Evolutionary conservation across 1,140 invertebrate species (phyloP).

Genomic region (Plutomurus gul): DNA sequence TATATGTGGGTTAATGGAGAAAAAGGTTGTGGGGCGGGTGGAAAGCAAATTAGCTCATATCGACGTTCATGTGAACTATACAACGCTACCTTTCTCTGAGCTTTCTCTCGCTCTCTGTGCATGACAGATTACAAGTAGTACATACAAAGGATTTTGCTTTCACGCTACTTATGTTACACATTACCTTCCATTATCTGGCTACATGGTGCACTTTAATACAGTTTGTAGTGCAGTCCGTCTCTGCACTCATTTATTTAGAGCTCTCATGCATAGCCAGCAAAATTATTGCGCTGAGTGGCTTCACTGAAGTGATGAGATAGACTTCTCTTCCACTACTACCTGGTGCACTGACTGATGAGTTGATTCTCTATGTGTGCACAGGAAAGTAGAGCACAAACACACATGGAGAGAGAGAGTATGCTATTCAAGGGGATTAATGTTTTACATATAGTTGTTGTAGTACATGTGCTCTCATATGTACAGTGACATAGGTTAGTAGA

Average conservation of each 20-base stretch:
- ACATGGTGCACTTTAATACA: not conserved
- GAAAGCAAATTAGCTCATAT: slow-evolving; percentile 17
- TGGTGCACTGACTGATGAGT: not conserved
- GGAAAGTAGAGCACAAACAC: not conserved
- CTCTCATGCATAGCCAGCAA: not conserved
- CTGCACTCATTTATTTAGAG: not conserved
- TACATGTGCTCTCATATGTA: too few species aligned
- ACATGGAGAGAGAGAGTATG: too few species aligned
- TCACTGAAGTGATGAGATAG: not conserved
- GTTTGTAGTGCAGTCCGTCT: too few species aligned
- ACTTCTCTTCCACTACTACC: not conserved
- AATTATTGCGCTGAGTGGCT: too few species aligned
- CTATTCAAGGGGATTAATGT: too few species aligned
- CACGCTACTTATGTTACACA: not conserved
- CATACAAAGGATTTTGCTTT: not conserved
- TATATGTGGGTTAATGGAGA: slow-evolving; percentile 26
- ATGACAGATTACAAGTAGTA: slow-evolving; percentile 5
- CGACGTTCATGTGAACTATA: too few species aligned
- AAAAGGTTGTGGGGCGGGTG: slow-evolving; percentile 9
- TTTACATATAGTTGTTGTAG: too few species aligned
- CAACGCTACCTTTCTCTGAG: too few species aligned
- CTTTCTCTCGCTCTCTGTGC: not conserved
- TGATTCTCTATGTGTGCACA: not conserved
- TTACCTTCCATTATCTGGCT: not conserved
- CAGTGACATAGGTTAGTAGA: not conserved